Evolutionary conservation across 1,140 invertebrate species (phyloP).

Genomic region (Zaprionus vittiger): DNA sequence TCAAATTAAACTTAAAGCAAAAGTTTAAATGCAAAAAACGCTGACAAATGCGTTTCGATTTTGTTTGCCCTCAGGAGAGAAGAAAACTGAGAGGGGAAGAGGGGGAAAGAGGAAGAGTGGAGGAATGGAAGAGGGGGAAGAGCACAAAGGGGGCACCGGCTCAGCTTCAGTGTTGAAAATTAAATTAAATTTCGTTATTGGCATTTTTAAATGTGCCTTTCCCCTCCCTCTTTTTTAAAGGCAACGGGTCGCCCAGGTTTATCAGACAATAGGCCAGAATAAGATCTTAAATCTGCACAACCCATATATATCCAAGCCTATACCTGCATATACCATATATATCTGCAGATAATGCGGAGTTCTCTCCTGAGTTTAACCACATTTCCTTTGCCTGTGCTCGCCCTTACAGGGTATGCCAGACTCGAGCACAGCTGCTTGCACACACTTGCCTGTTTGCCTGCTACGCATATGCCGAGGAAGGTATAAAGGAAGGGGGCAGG

Average conservation of each 20-base stretch:
- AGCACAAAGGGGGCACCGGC: neutral
- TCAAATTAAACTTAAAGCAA: conserved; percentile 64
- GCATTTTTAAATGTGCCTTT: conserved; percentile 41
- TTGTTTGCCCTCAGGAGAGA: conserved; percentile 13
- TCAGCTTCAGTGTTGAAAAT: conserved; percentile 63
- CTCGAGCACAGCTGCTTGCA: neutral
- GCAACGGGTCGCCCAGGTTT: too few relatives aligned
- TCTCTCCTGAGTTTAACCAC: too few relatives aligned
- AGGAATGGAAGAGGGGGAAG: neutral
- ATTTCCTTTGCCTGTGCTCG: too few relatives aligned
- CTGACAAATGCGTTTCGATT: conserved; percentile 76
- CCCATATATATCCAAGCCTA: neutral
- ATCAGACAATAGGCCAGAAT: too few relatives aligned
- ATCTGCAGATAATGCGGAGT: neutral
- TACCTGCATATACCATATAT: neutral
- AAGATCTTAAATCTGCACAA: too few relatives aligned
- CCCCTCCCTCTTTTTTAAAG: neutral
- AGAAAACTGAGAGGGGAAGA: neutral
- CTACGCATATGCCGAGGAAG: conserved; percentile 56
- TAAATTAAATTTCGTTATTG: conserved; percentile 81
- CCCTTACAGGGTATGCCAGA: neutral
- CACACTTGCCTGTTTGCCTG: conserved; percentile 15
- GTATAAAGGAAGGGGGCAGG: conserved; percentile 39
- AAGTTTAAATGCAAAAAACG: conserved; percentile 72
- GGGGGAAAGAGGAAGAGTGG: neutral